Evolutionary conservation across 2,888 invertebrate species (phyloP).

Genomic region (Cryptocheilus praepositus): DNA sequence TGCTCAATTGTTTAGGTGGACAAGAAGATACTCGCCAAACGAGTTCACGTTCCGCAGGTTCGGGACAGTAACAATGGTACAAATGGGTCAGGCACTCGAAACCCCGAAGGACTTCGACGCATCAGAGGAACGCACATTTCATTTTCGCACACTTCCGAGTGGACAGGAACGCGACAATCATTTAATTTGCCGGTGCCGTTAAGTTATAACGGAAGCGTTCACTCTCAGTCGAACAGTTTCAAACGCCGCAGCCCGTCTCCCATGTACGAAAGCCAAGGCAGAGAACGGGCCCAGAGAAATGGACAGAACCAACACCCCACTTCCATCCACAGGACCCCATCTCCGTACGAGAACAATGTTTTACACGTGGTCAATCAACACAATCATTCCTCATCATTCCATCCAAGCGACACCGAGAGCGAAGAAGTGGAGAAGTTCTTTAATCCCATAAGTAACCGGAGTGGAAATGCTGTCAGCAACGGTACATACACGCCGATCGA

Average conservation of each 20-base stretch:
- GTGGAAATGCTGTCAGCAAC: conserved; percentile 53
- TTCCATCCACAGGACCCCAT: conserved; percentile 66
- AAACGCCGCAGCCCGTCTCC: conserved; percentile 70
- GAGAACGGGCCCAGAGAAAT: conserved; percentile 65
- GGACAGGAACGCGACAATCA: conserved; percentile 53
- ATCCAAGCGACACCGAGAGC: conserved; percentile 65
- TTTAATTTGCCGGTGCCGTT: conserved; percentile 46
- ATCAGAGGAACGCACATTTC: conserved; percentile 66
- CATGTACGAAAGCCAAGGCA: conserved; percentile 58
- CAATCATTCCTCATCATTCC: conserved; percentile 61
- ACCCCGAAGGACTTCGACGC: conserved; percentile 67
- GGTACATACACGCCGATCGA: conserved; percentile 75
- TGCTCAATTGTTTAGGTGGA: conserved; percentile 54
- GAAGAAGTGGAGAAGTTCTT: conserved; percentile 74
- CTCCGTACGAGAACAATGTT: conserved; percentile 66
- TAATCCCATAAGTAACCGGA: conserved; percentile 69
- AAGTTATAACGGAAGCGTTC: conserved; percentile 50
- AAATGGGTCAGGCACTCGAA: conserved; percentile 46
- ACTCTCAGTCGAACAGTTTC: conserved; percentile 42
- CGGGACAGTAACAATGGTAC: conserved; percentile 52
- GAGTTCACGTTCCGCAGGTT: conserved; percentile 58
- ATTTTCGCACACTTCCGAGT: conserved; percentile 58
- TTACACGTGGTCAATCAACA: conserved; percentile 58
- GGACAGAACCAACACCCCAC: conserved; percentile 59
- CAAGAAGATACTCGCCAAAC: conserved; percentile 58